A percentile compares a stretch with the other conserved stretches of the same genome.
Evolutionary conservation across 2,888 invertebrate genomes (phyloP).

Genomic region (Mesoligia furuncula): DNA sequence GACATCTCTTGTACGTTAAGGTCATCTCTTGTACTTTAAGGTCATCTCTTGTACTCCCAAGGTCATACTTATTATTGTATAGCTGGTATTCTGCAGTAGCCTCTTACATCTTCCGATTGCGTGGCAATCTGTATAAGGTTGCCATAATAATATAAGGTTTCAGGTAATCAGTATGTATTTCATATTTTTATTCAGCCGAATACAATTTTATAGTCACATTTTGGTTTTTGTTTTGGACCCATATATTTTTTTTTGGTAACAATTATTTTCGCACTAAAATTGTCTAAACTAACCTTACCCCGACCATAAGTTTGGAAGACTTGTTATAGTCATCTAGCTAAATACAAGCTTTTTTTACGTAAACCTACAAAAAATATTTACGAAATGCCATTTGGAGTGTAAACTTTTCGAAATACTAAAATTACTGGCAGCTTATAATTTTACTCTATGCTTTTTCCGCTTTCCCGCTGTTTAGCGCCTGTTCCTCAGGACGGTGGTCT

Average conservation of each 20-base stretch:
- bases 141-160: slow-evolving; percentile 70
- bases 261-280: neutral
- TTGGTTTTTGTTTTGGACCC: slow-evolving; percentile 6
- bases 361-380: slow-evolving; percentile 7
- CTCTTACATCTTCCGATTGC: slow-evolving; percentile 54
- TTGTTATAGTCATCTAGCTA: too few relatives aligned
- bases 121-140: slow-evolving; percentile 66
- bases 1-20: slow-evolving; percentile 41
- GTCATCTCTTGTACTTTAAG: slow-evolving; percentile 41
- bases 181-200: slow-evolving; percentile 82
- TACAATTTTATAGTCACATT: slow-evolving; percentile 85
- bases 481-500: slow-evolving; percentile 73
- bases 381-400: slow-evolving; percentile 24
- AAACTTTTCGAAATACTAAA: slow-evolving; percentile 23
- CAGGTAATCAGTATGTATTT: slow-evolving; percentile 79
- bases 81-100: slow-evolving; percentile 53
- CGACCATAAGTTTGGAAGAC: too few relatives aligned
- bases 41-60: slow-evolving; percentile 46
- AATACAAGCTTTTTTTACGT: neutral
- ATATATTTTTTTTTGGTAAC: neutral
- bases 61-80: slow-evolving; percentile 60
- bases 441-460: slow-evolving; percentile 33
- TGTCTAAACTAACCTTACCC: neutral
- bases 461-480: slow-evolving; percentile 66
- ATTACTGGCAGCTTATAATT: neutral